phyloP scores from a whole-genome alignment of 2,888 invertebrate genomes.

The Blastobasis adustella region DNA sequence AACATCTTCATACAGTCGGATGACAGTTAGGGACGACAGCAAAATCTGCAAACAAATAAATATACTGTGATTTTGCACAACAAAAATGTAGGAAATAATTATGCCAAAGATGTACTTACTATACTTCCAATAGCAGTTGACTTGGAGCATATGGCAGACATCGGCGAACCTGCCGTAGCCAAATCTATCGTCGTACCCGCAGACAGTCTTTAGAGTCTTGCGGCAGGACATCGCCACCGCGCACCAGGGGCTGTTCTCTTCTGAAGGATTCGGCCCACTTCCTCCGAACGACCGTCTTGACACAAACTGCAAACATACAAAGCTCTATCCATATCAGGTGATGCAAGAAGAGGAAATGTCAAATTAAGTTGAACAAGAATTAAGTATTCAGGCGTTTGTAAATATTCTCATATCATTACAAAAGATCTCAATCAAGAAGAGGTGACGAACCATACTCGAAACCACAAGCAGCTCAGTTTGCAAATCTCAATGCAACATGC shows the following conservation, averaged over 20 bases:
- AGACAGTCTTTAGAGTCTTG: conserved; percentile 27
- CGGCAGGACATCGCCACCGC: conserved; percentile 35
- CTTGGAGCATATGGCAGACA: conserved; percentile 49
- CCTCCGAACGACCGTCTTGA: conserved; percentile 25
- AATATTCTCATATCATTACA: too few species aligned
- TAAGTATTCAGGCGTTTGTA: too few species aligned
- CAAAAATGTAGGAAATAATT: not conserved
- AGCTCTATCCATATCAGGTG: not conserved
- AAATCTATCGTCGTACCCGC: conserved; percentile 48
- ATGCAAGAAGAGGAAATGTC: too few species aligned
- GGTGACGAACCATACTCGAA: too few species aligned
- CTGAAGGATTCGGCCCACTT: conserved; percentile 10
- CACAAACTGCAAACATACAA: conserved; percentile 29
- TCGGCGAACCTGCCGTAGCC: conserved; percentile 51
- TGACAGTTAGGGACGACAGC: conserved; percentile 30
- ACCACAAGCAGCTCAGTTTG: too few species aligned
- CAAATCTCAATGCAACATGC: too few species aligned
- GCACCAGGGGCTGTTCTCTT: conserved; percentile 40
- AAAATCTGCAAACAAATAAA: conserved; percentile 41
- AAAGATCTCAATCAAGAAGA: too few species aligned
- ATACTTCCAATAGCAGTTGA: conserved; percentile 54
- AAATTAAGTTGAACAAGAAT: too few species aligned
- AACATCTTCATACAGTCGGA: not conserved
- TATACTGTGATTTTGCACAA: not conserved
- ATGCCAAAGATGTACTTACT: conserved; percentile 30